Percentiles rank a stretch among this genome's conserved stretches.
These are phyloP conservation scores for Chaetodon trifasciatus DNA, from an alignment of 2,797 vertebrate species.

Conservation along the genomic window DNA sequence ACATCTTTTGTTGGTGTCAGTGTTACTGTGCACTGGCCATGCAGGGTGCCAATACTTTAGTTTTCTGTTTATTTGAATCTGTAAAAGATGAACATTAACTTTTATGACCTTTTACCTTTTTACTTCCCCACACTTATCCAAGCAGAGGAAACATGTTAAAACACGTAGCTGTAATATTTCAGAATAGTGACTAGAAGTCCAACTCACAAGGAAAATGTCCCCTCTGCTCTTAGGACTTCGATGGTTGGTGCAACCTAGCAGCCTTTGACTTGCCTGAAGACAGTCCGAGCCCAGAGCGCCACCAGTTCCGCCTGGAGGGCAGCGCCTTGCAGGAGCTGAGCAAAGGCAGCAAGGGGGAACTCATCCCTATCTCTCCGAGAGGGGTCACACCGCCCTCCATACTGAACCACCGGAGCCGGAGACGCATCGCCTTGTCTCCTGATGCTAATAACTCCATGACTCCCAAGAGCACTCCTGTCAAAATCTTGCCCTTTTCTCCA, in stretches of 20 bases:
- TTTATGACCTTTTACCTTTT: not conserved
- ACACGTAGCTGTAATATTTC: not conserved
- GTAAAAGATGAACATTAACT: too few relatives aligned
- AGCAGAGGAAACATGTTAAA: not conserved
- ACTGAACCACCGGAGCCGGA: constrained; percentile 89
- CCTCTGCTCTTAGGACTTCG: constrained; percentile 87
- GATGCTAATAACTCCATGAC: constrained; percentile 93
- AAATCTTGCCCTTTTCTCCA: constrained; percentile 96
- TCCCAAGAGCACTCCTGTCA: constrained; percentile 96
- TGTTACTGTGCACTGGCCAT: too few relatives aligned
- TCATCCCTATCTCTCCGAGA: constrained; percentile 95
- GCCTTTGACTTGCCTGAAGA: constrained; percentile 94
- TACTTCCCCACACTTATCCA: not conserved
- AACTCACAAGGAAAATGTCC: not conserved
- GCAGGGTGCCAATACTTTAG: too few relatives aligned
- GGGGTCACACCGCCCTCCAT: constrained; percentile 91
- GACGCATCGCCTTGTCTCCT: constrained; percentile 90
- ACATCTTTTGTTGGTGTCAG: too few relatives aligned
- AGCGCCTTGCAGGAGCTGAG: constrained; percentile 95
- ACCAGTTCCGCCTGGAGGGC: constrained; percentile 94
- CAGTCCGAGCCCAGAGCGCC: constrained; percentile 83
- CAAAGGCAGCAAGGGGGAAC: constrained; percentile 93
- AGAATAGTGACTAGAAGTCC: not conserved
- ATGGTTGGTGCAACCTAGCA: constrained; percentile 94
- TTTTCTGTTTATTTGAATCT: too few relatives aligned